Conservation (phyloP, 2,797 vertebrate genomes). For the Malurus splendens region DNA sequence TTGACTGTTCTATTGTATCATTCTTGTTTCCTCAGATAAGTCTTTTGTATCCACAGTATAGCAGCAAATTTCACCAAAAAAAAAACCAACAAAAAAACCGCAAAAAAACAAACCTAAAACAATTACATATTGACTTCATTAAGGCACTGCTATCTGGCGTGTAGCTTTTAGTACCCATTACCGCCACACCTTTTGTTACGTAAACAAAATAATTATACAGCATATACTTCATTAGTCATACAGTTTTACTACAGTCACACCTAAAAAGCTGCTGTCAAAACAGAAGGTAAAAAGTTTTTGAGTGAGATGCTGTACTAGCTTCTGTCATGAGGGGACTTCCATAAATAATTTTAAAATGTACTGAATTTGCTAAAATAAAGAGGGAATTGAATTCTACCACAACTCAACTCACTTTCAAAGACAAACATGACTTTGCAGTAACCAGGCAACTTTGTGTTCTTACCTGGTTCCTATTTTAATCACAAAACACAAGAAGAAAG, state of each 20-base stretch:
- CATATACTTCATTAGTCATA: background rate
- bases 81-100: background rate
- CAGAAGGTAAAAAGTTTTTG: background rate
- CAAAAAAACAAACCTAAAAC: background rate
- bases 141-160: background rate
- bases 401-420: background rate
- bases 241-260: background rate
- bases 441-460: background rate
- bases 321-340: background rate
- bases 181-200: background rate
- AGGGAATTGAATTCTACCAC: background rate
- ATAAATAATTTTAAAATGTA: background rate
- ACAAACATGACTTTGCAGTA: background rate
- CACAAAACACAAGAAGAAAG: background rate
- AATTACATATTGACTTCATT: accelerated
- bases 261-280: background rate
- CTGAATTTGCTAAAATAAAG: background rate
- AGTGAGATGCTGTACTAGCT: background rate
- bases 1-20: background rate
- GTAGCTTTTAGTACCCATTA: background rate
- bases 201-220: background rate
- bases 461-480: background rate
- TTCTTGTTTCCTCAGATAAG: background rate
- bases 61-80: background rate
- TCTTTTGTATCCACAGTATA: background rate